Percentiles rank a stretch among this genome's conserved stretches.
phyloP scores from a whole-genome alignment of 1,140 invertebrate species.

The Apis cerana region DNA sequence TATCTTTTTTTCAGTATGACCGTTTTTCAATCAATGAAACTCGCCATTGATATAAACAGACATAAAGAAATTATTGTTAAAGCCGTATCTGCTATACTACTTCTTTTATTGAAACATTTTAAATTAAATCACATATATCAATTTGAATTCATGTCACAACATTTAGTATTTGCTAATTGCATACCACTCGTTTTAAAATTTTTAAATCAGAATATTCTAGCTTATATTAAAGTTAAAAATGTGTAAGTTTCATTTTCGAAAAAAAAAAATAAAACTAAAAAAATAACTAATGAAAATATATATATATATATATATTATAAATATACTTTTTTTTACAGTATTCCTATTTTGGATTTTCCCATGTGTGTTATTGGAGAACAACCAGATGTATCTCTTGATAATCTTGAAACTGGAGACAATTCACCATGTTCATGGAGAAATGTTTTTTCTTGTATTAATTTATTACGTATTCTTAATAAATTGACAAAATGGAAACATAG shows the following conservation, averaged over 20 bases:
- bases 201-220: conserved; percentile 99
- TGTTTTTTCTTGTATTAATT: conserved; percentile 98
- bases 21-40: conserved; percentile 97
- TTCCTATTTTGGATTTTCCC: conserved; percentile 97
- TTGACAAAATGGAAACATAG: conserved; percentile 99
- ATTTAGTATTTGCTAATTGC: conserved; percentile 99
- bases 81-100: conserved; percentile 96
- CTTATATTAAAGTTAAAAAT: conserved; percentile 97
- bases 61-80: conserved; percentile 99
- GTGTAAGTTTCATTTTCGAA: conserved; percentile 82
- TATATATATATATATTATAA: background rate
- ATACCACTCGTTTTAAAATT: conserved; percentile 99
- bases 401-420: conserved; percentile 94
- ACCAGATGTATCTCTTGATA: conserved; percentile 96
- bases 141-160: conserved; percentile 99
- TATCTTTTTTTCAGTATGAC: conserved; percentile 86
- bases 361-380: conserved; percentile 98
- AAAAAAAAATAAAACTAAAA: background rate
- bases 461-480: conserved; percentile 98
- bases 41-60: conserved; percentile 98
- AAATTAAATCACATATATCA: conserved; percentile 99
- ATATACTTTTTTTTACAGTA: conserved; percentile 81
- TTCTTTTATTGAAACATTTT: conserved; percentile 98
- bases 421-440: conserved; percentile 98
- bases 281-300: background rate